phyloP scores from a whole-genome alignment of 1,140 invertebrate species.

The Brevipalpus yothersi region DNA sequence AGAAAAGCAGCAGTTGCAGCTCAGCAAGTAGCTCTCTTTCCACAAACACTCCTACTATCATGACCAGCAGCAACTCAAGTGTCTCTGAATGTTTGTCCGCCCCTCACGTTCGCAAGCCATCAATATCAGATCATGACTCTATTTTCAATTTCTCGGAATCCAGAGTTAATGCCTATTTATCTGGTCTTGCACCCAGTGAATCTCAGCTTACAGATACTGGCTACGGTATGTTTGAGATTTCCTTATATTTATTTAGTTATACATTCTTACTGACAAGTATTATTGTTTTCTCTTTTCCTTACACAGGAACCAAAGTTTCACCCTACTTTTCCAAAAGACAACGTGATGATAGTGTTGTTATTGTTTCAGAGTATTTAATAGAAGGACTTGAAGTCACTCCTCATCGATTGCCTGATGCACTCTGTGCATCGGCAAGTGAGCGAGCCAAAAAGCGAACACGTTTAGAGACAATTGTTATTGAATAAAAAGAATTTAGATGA shows the following conservation, averaged over 20 bases:
- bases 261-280: background rate
- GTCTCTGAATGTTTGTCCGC: conserved; percentile 1
- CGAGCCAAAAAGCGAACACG: background rate
- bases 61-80: background rate
- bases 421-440: background rate
- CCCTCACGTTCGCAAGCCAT: background rate
- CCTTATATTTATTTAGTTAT: background rate
- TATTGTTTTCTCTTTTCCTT: background rate
- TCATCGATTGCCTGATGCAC: background rate
- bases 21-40: background rate
- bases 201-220: background rate
- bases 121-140: conserved; percentile 3
- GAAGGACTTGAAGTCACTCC: background rate
- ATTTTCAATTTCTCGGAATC: conserved; percentile 11
- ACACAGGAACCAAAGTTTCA: background rate
- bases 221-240: background rate
- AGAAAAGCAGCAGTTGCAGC: conserved; percentile 23
- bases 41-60: background rate
- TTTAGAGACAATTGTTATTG: conserved; percentile 4
- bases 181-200: background rate
- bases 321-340: background rate
- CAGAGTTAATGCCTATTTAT: conserved; percentile 11
- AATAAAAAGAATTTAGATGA: background rate
- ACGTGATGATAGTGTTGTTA: background rate
- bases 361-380: background rate